These are phyloP conservation scores for Drosophila rhopaloa DNA, from an alignment of 1,140 invertebrate species.

Conservation along the genomic window DNA sequence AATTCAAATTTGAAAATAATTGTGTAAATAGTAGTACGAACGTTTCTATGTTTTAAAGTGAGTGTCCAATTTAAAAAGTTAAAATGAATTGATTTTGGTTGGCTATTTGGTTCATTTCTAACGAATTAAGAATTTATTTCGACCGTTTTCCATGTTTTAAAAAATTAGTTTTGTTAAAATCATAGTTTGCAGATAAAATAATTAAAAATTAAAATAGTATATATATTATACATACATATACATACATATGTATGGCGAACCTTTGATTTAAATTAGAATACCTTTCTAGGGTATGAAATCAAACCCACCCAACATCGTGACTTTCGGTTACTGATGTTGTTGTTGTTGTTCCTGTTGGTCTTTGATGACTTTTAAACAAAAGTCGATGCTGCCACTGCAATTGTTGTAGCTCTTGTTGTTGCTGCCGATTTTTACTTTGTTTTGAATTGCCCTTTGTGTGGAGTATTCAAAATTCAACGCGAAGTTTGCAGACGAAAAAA, in stretches of 20 bases:
- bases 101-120: too few species aligned
- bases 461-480: slow-evolving; percentile 14
- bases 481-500: slow-evolving; percentile 15
- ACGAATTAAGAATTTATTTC: too few species aligned
- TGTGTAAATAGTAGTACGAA: too few species aligned
- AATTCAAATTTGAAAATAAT: too few species aligned
- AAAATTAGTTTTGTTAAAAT: too few species aligned
- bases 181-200: too few species aligned
- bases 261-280: background rate
- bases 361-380: slow-evolving; percentile 80
- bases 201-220: background rate
- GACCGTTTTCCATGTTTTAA: too few species aligned
- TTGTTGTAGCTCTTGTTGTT: slow-evolving; percentile 28
- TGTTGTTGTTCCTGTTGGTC: slow-evolving; percentile 68
- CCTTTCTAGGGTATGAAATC: slow-evolving; percentile 19
- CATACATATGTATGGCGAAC: background rate
- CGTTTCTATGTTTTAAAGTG: too few species aligned
- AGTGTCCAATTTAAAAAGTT: too few species aligned
- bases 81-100: too few species aligned
- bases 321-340: slow-evolving; percentile 44
- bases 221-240: too few species aligned
- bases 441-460: slow-evolving; percentile 27
- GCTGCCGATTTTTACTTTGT: slow-evolving; percentile 45
- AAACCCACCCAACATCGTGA: slow-evolving; percentile 63
- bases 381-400: slow-evolving; percentile 56